Evolutionary conservation across 1,140 invertebrate genomes (phyloP), one percentile per base, ranked within the genome.

Genomic region (Drosophila tsacasi): DNA sequence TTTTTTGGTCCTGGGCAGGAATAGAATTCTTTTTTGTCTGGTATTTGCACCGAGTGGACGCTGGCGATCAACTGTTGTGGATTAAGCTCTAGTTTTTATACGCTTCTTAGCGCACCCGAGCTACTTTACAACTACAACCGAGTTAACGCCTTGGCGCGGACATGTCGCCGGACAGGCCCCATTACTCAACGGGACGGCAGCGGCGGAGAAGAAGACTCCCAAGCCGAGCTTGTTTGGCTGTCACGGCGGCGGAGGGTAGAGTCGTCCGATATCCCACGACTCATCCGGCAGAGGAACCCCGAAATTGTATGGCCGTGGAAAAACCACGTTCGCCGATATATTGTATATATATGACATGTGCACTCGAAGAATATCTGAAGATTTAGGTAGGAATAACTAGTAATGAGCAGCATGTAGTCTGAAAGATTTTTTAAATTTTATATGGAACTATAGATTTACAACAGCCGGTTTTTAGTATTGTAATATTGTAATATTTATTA

Each of bases 71-170:
- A 87, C 84, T 87, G 84, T 75, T 61, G 77, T 12, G 42, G 37
- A 35, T 50, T 47, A 21, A 32, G 3, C 52, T 52, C 55, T 49
- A 67, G 69, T 64, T 81, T 87, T 84, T 87, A 87, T 87, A 84
- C 77, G 50, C 50, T 87, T 66, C 57, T 67, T 30, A 71, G 68
- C 55, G 12, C 67, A 62, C 47, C 65, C 61, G 69, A 49, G 65
- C 59, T 55, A 69, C 64, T 89, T 89, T 84, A 81, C 84, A 89
- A 78, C 81, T 69, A 73, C 74, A 78, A 61, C 77, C 62, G 64
- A 83, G 80, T 77, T 49, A 73, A 73, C 81, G 76, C 62, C 76
- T 72, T 63, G 40, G 44, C 62, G 64, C 67, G 39, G 77, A 82
- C 80, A 75, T 71, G 81, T 79, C 64, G 69, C 42, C 81, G 61